Base-by-base conservation (phyloP, 2,797 vertebrate genomes). In the Pitangus sulphuratus region DNA sequence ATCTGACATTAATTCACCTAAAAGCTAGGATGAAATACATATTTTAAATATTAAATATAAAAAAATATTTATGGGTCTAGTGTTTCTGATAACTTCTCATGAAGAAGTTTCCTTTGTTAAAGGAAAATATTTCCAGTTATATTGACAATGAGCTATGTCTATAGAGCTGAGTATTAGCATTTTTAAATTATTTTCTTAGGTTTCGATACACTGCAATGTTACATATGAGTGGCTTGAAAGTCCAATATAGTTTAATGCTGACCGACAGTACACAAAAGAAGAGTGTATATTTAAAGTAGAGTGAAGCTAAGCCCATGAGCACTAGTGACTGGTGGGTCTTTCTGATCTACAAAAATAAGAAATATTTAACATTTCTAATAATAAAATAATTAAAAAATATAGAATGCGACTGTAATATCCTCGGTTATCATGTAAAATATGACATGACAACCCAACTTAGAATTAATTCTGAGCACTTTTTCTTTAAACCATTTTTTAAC, bases 401-500 rank as follows among this genome's bases (percentile, higher is more conserved):
- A 66, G 9, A 64, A 54, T 35, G 50, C 24, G 0, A 53, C 9
- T 87, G 7, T 6, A 64, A 47, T 31, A 39, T 80, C 80, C 15
- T 42, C 0, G 0, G 31, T 1, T 57, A n/a, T 35, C 25, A 44
- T 25, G 11, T 44, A 30, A 82, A 71, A 51, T 31, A 65, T 11
- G 77, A 60, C 2, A 42, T 11, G 16, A 68, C 4, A 60, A 66
- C 14, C 12, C 13, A 76, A 33, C 1, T 70, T 22, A 39, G 37
- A 90, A 54, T 39, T 62, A 1, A 13, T 69, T 78, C 30, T 58
- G 26, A 47, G 8, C 9, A 33, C 28, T 37, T 84, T 54, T 45
- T 65, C 53, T 75, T 78, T 31, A 75, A 91, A 64, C 3, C 4
- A 82, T 91, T 96, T 94, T 92, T 96, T 93, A 86, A 84, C 62